Conservation (phyloP, 35 echinoderm and acorn worm species). For the Holothuria glaberrima region DNA sequence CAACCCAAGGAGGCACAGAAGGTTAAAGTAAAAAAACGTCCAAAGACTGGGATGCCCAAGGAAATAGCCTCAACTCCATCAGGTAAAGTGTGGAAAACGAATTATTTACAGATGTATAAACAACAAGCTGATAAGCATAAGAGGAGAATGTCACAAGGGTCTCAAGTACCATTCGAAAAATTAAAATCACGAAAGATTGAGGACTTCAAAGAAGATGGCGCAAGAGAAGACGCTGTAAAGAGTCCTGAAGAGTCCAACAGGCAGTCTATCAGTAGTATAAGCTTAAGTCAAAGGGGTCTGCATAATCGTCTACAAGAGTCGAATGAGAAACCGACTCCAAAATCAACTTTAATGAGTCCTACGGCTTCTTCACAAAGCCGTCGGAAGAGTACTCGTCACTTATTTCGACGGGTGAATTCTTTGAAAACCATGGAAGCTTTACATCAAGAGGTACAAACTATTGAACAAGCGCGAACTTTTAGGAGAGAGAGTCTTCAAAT, state of each 20-base stretch:
- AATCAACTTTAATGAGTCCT: conserved; percentile 18
- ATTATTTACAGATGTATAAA: conserved; percentile 76
- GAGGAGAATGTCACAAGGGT: conserved; percentile 48
- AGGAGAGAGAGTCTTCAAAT: conserved; percentile 19
- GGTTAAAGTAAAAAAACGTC: conserved; percentile 45
- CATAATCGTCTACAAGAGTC: conserved; percentile 18
- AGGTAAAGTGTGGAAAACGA: conserved; percentile 77
- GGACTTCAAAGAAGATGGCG: neutral
- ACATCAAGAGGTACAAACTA: conserved; percentile 57
- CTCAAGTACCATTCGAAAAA: conserved; percentile 11
- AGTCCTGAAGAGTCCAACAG: neutral
- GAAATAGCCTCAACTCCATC: neutral
- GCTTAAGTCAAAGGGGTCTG: neutral
- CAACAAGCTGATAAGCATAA: conserved; percentile 69
- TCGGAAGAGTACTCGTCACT: conserved; percentile 11
- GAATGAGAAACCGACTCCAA: conserved; percentile 1
- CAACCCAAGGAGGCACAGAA: neutral
- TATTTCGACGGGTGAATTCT: conserved; percentile 33
- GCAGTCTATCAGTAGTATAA: neutral
- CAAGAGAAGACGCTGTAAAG: neutral
- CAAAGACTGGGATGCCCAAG: conserved; percentile 25
- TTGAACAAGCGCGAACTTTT: conserved; percentile 54
- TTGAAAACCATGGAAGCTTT: conserved; percentile 45
- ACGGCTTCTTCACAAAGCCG: conserved; percentile 37
- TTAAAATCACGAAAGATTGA: neutral